These are phyloP conservation scores for Drosophila yakuba DNA, from an alignment of 1,140 invertebrate genomes.

Conservation along the genomic window DNA sequence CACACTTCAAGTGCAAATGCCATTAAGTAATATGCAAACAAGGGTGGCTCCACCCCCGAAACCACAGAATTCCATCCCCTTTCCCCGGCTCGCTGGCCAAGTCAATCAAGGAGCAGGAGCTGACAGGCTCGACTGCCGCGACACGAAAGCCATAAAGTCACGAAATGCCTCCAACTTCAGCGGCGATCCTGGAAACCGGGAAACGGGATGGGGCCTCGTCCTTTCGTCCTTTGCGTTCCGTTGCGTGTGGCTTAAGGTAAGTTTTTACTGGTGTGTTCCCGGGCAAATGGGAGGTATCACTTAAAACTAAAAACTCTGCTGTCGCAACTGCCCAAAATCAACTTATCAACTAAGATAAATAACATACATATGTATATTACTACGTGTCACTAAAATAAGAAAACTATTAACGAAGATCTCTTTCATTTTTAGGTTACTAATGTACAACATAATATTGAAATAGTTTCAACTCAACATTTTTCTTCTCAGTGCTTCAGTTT, in stretches of 20 bases:
- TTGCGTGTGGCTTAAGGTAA: constrained; percentile 72
- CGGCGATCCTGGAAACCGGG: constrained; percentile 6
- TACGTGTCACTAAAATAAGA: too few relatives aligned
- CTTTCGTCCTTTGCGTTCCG: constrained; percentile 13
- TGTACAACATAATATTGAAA: too few relatives aligned
- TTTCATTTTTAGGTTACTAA: too few relatives aligned
- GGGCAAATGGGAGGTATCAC: not conserved
- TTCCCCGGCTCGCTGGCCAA: constrained; percentile 23
- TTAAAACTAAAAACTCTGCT: not conserved
- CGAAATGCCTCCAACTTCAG: constrained; percentile 55
- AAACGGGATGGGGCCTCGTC: constrained; percentile 13
- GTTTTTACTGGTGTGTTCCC: constrained; percentile 60
- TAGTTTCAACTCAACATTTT: not conserved
- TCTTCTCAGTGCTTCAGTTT: not conserved
- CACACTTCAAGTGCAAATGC: constrained; percentile 77
- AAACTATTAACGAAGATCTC: too few relatives aligned
- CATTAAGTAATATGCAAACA: constrained; percentile 83
- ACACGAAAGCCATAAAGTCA: constrained; percentile 82
- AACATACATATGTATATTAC: too few relatives aligned
- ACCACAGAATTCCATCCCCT: constrained; percentile 9
- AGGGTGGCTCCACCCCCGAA: constrained; percentile 51
- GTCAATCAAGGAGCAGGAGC: constrained; percentile 71
- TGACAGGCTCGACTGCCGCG: constrained; percentile 64
- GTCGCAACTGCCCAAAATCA: too few relatives aligned
- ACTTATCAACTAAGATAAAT: not conserved